Percentiles rank a stretch among this genome's conserved stretches.
Conservation (phyloP, 2,797 vertebrate species). For the Schizothorax lantsangensis region DNA sequence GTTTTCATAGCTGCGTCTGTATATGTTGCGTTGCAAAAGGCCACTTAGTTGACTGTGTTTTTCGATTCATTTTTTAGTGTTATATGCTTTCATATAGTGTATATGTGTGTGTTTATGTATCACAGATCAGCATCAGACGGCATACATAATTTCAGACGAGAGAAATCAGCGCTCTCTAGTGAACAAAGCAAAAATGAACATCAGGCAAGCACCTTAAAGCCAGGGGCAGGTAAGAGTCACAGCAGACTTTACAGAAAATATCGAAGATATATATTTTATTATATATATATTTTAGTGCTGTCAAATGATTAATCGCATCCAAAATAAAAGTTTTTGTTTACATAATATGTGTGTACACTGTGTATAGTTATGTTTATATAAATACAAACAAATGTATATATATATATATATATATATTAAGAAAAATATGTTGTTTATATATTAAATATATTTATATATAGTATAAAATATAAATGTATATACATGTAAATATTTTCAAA, state of each 20-base stretch:
- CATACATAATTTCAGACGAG: slow-evolving; percentile 69
- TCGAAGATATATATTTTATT: background rate
- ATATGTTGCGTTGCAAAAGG: background rate
- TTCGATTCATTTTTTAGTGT: background rate
- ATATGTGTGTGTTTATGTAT: slow-evolving; percentile 62
- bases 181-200: slow-evolving; percentile 62
- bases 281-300: no score
- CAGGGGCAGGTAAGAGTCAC: slow-evolving; percentile 63
- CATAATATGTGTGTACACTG: no score
- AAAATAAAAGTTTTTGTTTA: no score
- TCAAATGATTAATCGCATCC: no score
- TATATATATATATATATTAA: no score
- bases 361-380: no score
- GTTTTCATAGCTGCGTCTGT: background rate
- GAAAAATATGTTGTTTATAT: no score
- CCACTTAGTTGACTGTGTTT: background rate
- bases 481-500: no score
- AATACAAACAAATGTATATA: no score
- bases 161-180: slow-evolving; percentile 69
- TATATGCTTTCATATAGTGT: background rate
- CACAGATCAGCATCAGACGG: slow-evolving; percentile 66
- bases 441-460: no score
- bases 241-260: background rate
- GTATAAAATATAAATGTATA: no score
- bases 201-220: slow-evolving; percentile 56